phyloP scores from a whole-genome alignment of 2,797 vertebrate genomes.

The Sebastes alutus region DNA sequence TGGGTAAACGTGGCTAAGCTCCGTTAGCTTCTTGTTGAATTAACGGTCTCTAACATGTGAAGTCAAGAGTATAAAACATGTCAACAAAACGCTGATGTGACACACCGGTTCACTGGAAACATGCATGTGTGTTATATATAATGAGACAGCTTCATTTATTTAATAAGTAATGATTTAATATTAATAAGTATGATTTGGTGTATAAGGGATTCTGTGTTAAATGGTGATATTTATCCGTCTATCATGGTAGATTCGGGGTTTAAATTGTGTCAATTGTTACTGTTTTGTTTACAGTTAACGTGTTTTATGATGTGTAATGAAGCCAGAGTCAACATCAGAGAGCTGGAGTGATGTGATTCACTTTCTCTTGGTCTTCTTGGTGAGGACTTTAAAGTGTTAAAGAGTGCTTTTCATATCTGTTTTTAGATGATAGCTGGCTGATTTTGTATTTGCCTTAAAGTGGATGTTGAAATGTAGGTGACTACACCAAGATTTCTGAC shows the following conservation, averaged over 20 bases:
- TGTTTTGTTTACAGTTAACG: neutral
- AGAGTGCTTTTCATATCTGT: neutral
- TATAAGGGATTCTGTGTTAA: neutral
- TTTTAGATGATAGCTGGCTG: neutral
- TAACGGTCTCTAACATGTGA: neutral
- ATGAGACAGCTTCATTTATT: neutral
- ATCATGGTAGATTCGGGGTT: neutral
- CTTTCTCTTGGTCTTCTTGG: neutral
- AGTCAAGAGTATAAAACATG: neutral
- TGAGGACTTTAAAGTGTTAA: neutral
- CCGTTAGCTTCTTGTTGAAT: neutral
- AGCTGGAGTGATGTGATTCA: neutral
- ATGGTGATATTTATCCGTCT: neutral
- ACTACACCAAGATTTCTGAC: neutral
- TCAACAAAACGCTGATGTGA: neutral
- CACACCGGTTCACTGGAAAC: rapidly evolving
- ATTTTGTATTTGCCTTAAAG: neutral
- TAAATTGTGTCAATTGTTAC: too few species aligned
- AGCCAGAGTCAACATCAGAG: neutral
- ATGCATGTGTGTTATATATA: neutral
- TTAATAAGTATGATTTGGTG: neutral
- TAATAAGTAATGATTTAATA: too few species aligned
- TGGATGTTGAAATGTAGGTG: neutral
- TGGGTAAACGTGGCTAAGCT: neutral
- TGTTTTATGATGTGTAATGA: neutral